A percentile compares a stretch with the other conserved stretches of the same genome.
phyloP scores from a whole-genome alignment of 2,888 invertebrate genomes.

The Ophion slaviceki region DNA sequence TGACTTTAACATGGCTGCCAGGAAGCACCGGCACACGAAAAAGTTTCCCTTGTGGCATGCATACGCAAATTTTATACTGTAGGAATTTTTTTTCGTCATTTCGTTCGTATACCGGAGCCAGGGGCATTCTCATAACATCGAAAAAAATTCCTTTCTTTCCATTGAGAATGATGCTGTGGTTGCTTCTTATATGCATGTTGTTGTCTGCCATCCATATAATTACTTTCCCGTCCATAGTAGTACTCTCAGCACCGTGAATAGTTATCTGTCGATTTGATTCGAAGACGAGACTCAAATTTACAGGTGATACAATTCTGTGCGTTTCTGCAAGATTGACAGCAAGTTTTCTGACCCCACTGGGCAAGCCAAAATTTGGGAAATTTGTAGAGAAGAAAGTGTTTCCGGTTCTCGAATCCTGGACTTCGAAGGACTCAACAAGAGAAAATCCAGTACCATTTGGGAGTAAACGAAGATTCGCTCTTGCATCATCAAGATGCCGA shows the following conservation, averaged over 20 bases:
- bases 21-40: constrained; percentile 90
- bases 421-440: constrained; percentile 88
- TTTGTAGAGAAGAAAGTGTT: constrained; percentile 90
- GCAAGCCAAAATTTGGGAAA: constrained; percentile 89
- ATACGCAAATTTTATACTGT: constrained; percentile 95
- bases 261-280: constrained; percentile 89
- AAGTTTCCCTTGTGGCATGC: constrained; percentile 94
- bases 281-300: constrained; percentile 88
- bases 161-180: constrained; percentile 89
- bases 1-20: constrained; percentile 84
- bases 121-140: constrained; percentile 89
- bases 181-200: constrained; percentile 91
- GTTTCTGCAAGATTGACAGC: constrained; percentile 88
- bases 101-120: constrained; percentile 84
- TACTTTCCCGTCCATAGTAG: constrained; percentile 89
- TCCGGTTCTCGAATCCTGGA: constrained; percentile 88
- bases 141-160: constrained; percentile 89
- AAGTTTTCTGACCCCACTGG: constrained; percentile 88
- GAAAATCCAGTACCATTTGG: constrained; percentile 89
- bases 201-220: constrained; percentile 91
- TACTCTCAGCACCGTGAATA: constrained; percentile 92
- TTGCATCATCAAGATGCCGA: constrained; percentile 71
- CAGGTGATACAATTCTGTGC: constrained; percentile 90
- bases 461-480: constrained; percentile 83
- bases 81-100: constrained; percentile 80